These are phyloP conservation scores for Phymastichus coffea DNA, from an alignment of 1,140 invertebrate species.

Conservation along the genomic window DNA sequence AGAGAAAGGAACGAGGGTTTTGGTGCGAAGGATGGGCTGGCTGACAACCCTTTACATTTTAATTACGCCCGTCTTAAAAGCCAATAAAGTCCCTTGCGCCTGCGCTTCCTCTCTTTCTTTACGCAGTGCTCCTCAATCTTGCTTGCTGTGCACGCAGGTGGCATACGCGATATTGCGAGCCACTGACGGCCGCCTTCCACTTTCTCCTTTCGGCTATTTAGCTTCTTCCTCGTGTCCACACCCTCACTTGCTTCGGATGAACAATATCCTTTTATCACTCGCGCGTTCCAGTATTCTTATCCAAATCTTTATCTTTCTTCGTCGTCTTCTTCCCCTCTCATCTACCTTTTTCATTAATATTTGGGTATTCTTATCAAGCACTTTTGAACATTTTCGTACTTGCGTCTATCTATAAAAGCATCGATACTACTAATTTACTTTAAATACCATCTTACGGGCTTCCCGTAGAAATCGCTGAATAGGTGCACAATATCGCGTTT, in stretches of 20 bases:
- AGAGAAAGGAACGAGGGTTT: conserved; percentile 17
- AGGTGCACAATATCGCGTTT: too few relatives aligned
- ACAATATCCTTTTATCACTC: conserved; percentile 32
- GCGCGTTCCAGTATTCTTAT: conserved; percentile 4
- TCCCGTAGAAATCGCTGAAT: too few relatives aligned
- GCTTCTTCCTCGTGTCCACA: conserved; percentile 27
- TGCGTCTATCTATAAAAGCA: too few relatives aligned
- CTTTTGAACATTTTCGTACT: too few relatives aligned
- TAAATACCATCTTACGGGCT: too few relatives aligned
- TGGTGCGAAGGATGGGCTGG: conserved; percentile 14
- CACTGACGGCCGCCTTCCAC: conserved; percentile 21
- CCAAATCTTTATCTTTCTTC: not conserved
- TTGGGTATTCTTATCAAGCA: too few relatives aligned
- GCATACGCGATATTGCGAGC: conserved; percentile 1
- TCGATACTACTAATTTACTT: too few relatives aligned
- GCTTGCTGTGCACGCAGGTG: not conserved
- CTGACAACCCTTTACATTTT: conserved; percentile 50
- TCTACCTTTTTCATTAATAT: too few relatives aligned
- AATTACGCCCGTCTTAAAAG: conserved; percentile 48
- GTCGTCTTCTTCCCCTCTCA: not conserved
- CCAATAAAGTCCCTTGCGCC: conserved; percentile 44
- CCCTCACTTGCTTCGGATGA: conserved; percentile 4
- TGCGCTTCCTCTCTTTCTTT: conserved; percentile 9
- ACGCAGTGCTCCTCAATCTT: conserved; percentile 7
- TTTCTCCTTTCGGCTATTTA: conserved; percentile 30